These are phyloP conservation scores for Oceanodroma tethys DNA, from an alignment of 2,113 vertebrate genomes.

Conservation along the genomic window DNA sequence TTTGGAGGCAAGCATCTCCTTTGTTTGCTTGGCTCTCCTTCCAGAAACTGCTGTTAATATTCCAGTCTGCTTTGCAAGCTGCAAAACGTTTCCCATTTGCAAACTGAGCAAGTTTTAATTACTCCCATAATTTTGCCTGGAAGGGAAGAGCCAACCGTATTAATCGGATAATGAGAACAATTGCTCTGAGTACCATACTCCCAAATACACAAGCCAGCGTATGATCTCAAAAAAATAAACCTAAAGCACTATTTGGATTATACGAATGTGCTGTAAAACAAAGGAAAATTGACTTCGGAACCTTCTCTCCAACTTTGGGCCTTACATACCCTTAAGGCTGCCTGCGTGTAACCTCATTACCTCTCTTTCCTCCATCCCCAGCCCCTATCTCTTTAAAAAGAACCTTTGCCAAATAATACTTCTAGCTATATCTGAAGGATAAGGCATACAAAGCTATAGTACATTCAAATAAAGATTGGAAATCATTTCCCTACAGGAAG, in stretches of 20 bases:
- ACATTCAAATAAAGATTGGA: not conserved
- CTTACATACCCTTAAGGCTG: not conserved
- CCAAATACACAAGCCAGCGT: not conserved
- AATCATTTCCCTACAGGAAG: slow-evolving; percentile 13
- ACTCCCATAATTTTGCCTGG: not conserved
- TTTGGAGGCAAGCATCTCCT: not conserved
- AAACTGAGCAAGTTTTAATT: not conserved
- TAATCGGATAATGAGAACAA: not conserved
- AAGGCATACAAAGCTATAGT: not conserved
- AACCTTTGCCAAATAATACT: not conserved
- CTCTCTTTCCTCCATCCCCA: not conserved
- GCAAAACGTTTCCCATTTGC: not conserved
- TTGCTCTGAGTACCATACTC: not conserved
- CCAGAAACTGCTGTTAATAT: not conserved
- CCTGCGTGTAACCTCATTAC: not conserved
- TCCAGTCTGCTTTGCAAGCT: not conserved
- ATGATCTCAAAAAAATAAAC: not conserved
- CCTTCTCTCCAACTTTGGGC: not conserved
- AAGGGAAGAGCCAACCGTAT: not conserved
- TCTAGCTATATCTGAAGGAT: not conserved
- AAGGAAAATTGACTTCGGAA: not conserved
- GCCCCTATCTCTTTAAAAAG: not conserved
- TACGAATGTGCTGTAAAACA: not conserved
- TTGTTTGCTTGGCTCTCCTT: not conserved
- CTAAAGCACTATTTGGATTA: not conserved